These are phyloP conservation scores for Chaetogeoica ovagalla DNA, from an alignment of 2,888 invertebrate species.

Conservation along the genomic window DNA sequence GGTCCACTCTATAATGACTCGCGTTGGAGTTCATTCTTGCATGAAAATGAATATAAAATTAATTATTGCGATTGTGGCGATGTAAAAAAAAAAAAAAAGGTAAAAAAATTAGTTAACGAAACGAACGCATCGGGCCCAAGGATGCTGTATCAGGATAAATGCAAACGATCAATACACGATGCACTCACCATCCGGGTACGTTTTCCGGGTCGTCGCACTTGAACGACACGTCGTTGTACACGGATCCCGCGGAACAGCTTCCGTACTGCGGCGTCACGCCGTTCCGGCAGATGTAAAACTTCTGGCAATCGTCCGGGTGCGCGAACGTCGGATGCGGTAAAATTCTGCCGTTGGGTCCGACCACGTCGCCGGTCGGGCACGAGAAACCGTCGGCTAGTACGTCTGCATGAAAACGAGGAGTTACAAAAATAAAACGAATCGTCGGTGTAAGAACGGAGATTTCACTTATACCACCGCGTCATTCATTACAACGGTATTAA, in stretches of 20 bases:
- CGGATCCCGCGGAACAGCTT: constrained; percentile 72
- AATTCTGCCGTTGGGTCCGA: constrained; percentile 70
- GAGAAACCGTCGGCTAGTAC: constrained; percentile 75
- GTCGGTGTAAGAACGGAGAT: no score
- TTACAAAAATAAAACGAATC: no score
- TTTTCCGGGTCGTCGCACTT: constrained; percentile 77
- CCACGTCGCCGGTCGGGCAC: constrained; percentile 72
- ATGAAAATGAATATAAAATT: no score
- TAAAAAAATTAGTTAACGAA: no score
- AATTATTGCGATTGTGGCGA: no score
- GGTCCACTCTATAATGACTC: no score
- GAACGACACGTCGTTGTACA: constrained; percentile 77
- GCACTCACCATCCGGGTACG: constrained; percentile 74
- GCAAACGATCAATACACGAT: neutral
- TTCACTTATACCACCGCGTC: no score
- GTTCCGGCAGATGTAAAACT: constrained; percentile 81
- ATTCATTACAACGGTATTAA: no score
- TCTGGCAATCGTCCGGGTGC: constrained; percentile 78
- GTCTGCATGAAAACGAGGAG: constrained; percentile 63
- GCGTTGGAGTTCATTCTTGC: no score
- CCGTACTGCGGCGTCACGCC: constrained; percentile 76
- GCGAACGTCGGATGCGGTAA: constrained; percentile 78
- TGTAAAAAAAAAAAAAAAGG: no score
- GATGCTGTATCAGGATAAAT: no score
- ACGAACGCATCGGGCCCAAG: no score